Evolutionary conservation across 2,888 invertebrate genomes (phyloP).

Genomic region (Nemurella pictetii): DNA sequence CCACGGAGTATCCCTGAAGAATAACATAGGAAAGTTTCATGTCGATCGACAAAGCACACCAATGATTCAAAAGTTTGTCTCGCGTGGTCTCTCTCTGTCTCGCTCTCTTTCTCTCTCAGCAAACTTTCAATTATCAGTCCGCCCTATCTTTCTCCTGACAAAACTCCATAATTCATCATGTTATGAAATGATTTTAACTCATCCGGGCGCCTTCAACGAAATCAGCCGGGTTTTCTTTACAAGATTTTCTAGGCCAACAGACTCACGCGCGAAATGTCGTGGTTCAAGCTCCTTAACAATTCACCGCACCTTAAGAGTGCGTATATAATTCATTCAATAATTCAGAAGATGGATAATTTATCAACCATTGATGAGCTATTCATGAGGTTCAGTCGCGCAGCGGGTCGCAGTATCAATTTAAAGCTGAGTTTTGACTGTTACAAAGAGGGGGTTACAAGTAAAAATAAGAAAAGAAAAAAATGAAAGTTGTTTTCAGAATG

Average conservation of each 20-base stretch:
- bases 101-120: too few relatives aligned
- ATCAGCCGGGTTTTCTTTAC: background rate
- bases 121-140: background rate
- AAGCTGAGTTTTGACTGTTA: too few relatives aligned
- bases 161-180: background rate
- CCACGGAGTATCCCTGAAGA: background rate
- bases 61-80: background rate
- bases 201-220: background rate
- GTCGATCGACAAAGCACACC: background rate
- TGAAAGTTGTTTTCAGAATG: too few relatives aligned
- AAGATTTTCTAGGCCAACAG: background rate
- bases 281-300: background rate
- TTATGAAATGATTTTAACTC: background rate
- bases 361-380: constrained; percentile 8
- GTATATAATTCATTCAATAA: constrained; percentile 16
- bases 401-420: background rate
- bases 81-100: too few relatives aligned
- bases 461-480: too few relatives aligned
- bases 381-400: background rate
- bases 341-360: constrained; percentile 21
- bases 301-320: background rate
- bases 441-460: too few relatives aligned
- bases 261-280: background rate
- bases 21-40: background rate
- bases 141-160: background rate